phyloP scores from a whole-genome alignment of 2,797 vertebrate species.

The Coregonus ussuriensis region DNA sequence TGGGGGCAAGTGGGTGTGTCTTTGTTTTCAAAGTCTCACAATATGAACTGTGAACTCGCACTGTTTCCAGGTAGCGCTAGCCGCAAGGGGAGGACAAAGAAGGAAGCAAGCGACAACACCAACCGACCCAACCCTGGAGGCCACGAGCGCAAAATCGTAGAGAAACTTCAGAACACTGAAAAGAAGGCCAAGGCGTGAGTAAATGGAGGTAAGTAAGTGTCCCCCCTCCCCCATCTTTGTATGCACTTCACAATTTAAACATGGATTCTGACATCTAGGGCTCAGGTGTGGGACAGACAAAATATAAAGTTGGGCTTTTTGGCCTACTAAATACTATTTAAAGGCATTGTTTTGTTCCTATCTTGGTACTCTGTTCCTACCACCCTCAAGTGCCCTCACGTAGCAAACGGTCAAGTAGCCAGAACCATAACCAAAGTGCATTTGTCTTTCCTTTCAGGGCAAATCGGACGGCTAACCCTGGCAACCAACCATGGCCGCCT shows the following conservation, averaged over 20 bases:
- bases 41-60: not conserved
- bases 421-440: not conserved
- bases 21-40: not conserved
- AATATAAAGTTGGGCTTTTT: too few species aligned
- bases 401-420: not conserved
- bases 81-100: constrained; percentile 86
- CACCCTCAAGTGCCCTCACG: too few species aligned
- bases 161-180: constrained; percentile 83
- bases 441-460: constrained; percentile 39
- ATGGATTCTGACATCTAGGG: too few species aligned
- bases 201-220: constrained; percentile 16
- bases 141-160: constrained; percentile 84
- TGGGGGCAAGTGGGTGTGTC: not conserved
- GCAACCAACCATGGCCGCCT: constrained; percentile 64
- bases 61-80: constrained; percentile 64
- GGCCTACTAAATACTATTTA: not conserved
- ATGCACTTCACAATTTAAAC: too few species aligned
- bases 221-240: too few species aligned
- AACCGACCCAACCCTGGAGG: constrained; percentile 81
- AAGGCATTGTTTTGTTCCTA: not conserved
- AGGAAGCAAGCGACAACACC: constrained; percentile 85
- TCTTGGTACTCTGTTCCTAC: not conserved
- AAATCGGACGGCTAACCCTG: constrained; percentile 71
- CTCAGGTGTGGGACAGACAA: too few species aligned
- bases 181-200: constrained; percentile 78